phyloP scores from a whole-genome alignment of 2,888 invertebrate species.

The Zelleria hepariella region DNA sequence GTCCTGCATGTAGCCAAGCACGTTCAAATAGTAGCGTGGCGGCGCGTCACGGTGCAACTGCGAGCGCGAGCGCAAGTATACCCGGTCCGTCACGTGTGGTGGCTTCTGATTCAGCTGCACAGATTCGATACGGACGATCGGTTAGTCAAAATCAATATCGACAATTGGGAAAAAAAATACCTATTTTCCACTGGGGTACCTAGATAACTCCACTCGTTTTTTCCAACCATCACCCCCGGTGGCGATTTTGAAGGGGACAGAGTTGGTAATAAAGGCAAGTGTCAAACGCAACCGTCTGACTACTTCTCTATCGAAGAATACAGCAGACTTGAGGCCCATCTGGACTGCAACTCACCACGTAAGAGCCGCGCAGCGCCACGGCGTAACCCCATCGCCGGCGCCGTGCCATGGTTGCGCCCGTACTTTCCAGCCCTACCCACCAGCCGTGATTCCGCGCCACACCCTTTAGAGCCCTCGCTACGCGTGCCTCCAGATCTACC shows the following conservation, averaged over 20 bases:
- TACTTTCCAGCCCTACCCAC: background rate
- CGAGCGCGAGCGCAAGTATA: background rate
- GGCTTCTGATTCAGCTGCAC: constrained; percentile 1
- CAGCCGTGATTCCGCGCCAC: background rate
- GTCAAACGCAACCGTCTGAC: background rate
- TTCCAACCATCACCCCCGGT: too few species aligned
- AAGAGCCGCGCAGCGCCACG: background rate
- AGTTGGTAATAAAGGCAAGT: too few species aligned
- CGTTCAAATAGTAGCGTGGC: background rate
- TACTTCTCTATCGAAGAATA: background rate
- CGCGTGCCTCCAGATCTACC: background rate
- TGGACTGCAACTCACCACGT: background rate
- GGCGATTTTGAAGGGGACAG: too few species aligned
- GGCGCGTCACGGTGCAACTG: background rate
- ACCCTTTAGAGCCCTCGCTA: background rate
- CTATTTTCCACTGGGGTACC: too few species aligned
- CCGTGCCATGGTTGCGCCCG: background rate
- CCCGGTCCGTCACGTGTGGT: background rate
- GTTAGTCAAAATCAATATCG: too few species aligned
- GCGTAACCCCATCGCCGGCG: background rate
- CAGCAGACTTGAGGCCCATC: background rate
- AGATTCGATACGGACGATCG: background rate
- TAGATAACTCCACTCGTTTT: too few species aligned
- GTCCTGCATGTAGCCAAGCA: constrained; percentile 1
- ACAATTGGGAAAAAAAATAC: too few species aligned